phyloP scores from a whole-genome alignment of 2,797 vertebrate species.

The Crenichthys baileyi region DNA sequence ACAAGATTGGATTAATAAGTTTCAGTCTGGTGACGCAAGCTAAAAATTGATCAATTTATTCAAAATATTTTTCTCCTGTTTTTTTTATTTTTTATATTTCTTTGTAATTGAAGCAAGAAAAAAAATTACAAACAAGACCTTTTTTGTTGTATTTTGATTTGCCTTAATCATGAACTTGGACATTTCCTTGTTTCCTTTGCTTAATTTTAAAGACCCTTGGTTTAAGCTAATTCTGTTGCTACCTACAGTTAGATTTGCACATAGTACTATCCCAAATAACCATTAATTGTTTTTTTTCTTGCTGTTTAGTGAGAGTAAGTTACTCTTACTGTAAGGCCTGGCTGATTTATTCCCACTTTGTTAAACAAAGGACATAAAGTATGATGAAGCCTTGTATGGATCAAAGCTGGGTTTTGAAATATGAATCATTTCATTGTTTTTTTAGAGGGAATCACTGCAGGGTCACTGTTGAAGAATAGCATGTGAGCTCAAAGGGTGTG shows the following conservation, averaged over 20 bases:
- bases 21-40: too few relatives aligned
- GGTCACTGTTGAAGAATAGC: conserved; percentile 41
- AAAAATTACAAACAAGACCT: not conserved
- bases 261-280: not conserved
- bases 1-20: too few relatives aligned
- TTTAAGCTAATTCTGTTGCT: not conserved
- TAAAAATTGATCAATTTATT: too few relatives aligned
- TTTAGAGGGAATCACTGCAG: conserved; percentile 38
- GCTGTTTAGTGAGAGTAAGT: not conserved
- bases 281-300: not conserved
- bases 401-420: conserved; percentile 32
- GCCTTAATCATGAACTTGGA: not conserved
- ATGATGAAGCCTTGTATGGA: conserved; percentile 44
- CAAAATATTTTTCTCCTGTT: too few relatives aligned
- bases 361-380: conserved; percentile 15
- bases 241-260: conserved; percentile 5
- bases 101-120: too few relatives aligned
- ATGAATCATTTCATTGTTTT: conserved; percentile 53
- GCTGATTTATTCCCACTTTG: not conserved
- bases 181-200: not conserved
- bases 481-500: conserved; percentile 34
- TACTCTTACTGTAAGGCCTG: too few relatives aligned
- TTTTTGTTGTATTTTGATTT: not conserved
- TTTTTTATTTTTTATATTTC: too few relatives aligned
- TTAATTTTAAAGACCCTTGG: not conserved